Evolutionary conservation across 2,113 vertebrate genomes (phyloP), one percentile per base, ranked within the genome.

Genomic region (Clarias magur): DNA sequence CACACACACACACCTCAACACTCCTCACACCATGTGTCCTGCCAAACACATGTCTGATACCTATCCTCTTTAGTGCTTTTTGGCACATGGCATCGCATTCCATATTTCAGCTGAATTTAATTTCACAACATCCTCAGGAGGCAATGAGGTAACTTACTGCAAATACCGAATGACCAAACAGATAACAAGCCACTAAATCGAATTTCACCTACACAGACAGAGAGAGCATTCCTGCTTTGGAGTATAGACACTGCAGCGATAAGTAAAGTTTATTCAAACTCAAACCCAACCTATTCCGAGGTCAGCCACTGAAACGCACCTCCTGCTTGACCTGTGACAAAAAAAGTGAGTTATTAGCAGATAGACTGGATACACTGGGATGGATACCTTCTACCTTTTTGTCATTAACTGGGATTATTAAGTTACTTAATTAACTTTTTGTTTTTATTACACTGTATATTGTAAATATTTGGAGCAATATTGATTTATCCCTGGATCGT

Each of bases 61-160:
- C 27, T 3, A 6, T 34, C 5, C 7, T 8, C 17, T 21, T 73
- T 19, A 70, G 27, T 9, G 27, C 19, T 19, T 34, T 10, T 34
- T 78, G 75, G 75, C 48, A 78, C 1, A 53, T 25, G 0, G 25
- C 75, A 56, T 16, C 75, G 3, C 48, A 17, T 56, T 56, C 48
- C 48, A 54, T 53, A 27, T 27, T n/a, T 27, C n/a, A 78, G 27
- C 12, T 78, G 12, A 54, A 54, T 16, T 78, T 15, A 15, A 78
- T 54, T 78, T 54, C 48, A 78, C 23, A 53, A 54, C 48, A 78
- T 78, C 73, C 21, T 53, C 73, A 78, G 48, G 38, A 75, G 72
- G 38, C 72, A 5, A 19, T 1, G 38, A 75, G 72, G 42, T 48
- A 42, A 75, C 38, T 25, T 48, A 75, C 72, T 75, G 21, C 72